These are phyloP conservation scores for Proterorhinus semilunaris DNA, from an alignment of 2,113 vertebrate genomes.

Conservation along the genomic window DNA sequence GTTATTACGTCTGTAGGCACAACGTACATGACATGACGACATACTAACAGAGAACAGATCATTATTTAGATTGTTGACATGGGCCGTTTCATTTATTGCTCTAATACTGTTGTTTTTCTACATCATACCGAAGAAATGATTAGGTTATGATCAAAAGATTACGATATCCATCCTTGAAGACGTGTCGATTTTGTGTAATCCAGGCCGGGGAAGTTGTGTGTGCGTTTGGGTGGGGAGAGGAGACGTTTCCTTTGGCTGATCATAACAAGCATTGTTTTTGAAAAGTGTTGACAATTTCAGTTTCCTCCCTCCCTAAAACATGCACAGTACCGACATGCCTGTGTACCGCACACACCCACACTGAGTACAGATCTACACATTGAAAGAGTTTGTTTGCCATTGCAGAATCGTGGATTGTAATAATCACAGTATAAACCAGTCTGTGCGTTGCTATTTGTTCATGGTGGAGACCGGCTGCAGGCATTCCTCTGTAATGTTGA, in stretches of 20 bases:
- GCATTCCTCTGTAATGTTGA: conserved; percentile 22
- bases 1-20: no score
- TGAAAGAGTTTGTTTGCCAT: background rate
- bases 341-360: no score
- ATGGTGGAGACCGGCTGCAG: conserved; percentile 48
- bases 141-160: no score
- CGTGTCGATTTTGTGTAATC: conserved; percentile 12
- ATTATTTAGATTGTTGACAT: no score
- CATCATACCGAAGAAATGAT: no score
- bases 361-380: background rate
- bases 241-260: conserved; percentile 45
- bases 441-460: conserved; percentile 52
- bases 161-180: background rate
- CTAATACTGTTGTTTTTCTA: no score
- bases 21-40: no score
- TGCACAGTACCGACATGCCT: background rate
- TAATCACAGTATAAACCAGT: conserved; percentile 14
- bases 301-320: conserved; percentile 34
- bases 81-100: no score
- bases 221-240: conserved; percentile 27
- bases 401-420: background rate
- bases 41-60: no score
- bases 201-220: conserved; percentile 6
- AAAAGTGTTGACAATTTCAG: conserved; percentile 4
- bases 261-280: conserved; percentile 22